Conservation (phyloP, 2,888 invertebrate species). For the Pterostichus niger region DNA sequence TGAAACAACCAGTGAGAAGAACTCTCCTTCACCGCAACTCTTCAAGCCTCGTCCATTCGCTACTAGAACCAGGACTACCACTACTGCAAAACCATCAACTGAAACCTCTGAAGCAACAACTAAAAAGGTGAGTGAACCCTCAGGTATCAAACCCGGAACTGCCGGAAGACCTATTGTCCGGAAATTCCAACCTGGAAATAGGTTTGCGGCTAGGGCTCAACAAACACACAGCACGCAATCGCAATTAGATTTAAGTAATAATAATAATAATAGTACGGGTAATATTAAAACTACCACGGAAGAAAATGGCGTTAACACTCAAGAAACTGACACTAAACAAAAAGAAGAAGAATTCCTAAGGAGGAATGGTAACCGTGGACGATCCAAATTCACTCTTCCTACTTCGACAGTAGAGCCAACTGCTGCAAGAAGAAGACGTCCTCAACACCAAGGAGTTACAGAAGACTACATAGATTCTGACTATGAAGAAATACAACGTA, state of each 20-base stretch:
- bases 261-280: conserved; percentile 17
- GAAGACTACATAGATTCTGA: conserved; percentile 70
- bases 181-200: conserved; percentile 60
- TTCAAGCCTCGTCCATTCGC: conserved; percentile 74
- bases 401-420: conserved; percentile 64
- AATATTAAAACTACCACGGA: conserved; percentile 18
- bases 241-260: conserved; percentile 12
- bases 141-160: conserved; percentile 28
- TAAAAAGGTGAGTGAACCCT: conserved; percentile 78
- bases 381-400: conserved; percentile 66
- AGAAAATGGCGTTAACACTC: conserved; percentile 23
- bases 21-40: conserved; percentile 70
- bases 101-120: conserved; percentile 73
- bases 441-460: conserved; percentile 64
- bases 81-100: conserved; percentile 72
- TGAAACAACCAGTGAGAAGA: conserved; percentile 67
- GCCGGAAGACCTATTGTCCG: conserved; percentile 38
- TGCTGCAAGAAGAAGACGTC: conserved; percentile 68
- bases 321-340: conserved; percentile 36
- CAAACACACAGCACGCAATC: conserved; percentile 34
- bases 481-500: conserved; percentile 70
- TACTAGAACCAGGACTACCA: conserved; percentile 72
- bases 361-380: conserved; percentile 65
- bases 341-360: conserved; percentile 26
- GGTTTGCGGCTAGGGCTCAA: conserved; percentile 24